These are phyloP conservation scores for Cotesia typhae DNA, from an alignment of 1,140 invertebrate genomes.

Conservation along the genomic window DNA sequence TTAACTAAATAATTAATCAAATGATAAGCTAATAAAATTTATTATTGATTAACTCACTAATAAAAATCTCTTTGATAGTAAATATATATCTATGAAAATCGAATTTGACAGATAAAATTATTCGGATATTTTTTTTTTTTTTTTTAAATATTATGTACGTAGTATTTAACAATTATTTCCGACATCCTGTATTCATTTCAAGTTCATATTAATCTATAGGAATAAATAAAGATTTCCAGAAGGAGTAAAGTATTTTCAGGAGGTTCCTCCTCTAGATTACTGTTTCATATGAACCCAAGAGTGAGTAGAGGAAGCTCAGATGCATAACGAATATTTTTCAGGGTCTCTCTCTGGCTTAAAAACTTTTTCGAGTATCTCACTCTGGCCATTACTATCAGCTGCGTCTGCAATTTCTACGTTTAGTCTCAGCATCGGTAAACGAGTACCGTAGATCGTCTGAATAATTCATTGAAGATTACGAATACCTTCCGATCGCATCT, in stretches of 20 bases:
- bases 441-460: constrained; percentile 31
- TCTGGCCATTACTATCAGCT: background rate
- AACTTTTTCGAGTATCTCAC: background rate
- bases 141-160: too few relatives aligned
- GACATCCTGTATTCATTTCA: background rate
- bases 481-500: constrained; percentile 31
- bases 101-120: too few relatives aligned
- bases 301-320: constrained; percentile 19
- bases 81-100: too few relatives aligned
- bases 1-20: too few relatives aligned
- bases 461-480: constrained; percentile 34
- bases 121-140: too few relatives aligned
- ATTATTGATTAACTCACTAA: too few relatives aligned
- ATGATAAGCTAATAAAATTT: too few relatives aligned
- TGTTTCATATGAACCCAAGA: constrained; percentile 18
- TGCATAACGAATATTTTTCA: constrained; percentile 31
- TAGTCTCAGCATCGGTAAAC: constrained; percentile 31
- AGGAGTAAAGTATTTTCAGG: background rate
- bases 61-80: too few relatives aligned
- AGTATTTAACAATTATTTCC: too few relatives aligned
- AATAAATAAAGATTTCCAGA: background rate
- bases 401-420: background rate
- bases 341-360: constrained; percentile 10
- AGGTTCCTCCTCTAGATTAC: background rate
- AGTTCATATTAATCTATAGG: background rate